Evolutionary conservation across 64 coral and sea anemone species (phyloP).

Genomic region (Orbicella faveolata): DNA sequence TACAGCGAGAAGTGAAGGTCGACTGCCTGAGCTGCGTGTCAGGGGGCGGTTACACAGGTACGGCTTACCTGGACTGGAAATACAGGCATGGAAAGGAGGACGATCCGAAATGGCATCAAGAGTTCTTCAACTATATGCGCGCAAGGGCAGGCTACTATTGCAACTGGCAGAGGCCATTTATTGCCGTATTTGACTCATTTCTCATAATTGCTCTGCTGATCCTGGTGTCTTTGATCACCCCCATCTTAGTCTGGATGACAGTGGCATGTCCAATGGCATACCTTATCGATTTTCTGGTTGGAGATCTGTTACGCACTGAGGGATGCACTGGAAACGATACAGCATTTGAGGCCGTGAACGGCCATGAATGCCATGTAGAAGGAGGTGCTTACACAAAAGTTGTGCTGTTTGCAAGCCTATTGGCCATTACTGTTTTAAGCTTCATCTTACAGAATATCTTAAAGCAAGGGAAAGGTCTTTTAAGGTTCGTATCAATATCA

Average conservation of each 20-base stretch:
- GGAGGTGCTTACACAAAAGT: neutral
- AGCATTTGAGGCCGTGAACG: neutral
- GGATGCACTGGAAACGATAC: too few relatives aligned
- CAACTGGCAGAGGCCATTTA: constrained; percentile 44
- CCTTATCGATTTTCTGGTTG: constrained; percentile 41
- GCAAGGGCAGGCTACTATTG: constrained; percentile 35
- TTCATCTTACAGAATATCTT: neutral
- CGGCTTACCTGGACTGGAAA: constrained; percentile 52
- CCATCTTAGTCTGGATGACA: constrained; percentile 9
- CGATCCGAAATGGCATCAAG: constrained; percentile 30
- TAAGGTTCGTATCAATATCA: neutral
- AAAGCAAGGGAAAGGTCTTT: neutral
- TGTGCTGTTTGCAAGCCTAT: neutral
- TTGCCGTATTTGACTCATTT: constrained; percentile 1
- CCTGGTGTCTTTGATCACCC: neutral
- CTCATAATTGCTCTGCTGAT: neutral
- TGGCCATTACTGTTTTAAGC: neutral
- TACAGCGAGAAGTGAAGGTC: constrained; percentile 6
- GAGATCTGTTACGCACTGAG: neutral
- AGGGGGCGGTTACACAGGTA: constrained; percentile 53
- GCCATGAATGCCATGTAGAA: neutral
- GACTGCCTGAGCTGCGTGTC: constrained; percentile 63
- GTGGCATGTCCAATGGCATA: constrained; percentile 30
- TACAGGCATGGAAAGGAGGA: neutral
- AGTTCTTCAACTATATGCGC: constrained; percentile 59